A percentile compares a stretch with the other conserved stretches of the same genome.
Conservation (phyloP, 2,797 vertebrate genomes). For the Oreortyx pictus region DNA sequence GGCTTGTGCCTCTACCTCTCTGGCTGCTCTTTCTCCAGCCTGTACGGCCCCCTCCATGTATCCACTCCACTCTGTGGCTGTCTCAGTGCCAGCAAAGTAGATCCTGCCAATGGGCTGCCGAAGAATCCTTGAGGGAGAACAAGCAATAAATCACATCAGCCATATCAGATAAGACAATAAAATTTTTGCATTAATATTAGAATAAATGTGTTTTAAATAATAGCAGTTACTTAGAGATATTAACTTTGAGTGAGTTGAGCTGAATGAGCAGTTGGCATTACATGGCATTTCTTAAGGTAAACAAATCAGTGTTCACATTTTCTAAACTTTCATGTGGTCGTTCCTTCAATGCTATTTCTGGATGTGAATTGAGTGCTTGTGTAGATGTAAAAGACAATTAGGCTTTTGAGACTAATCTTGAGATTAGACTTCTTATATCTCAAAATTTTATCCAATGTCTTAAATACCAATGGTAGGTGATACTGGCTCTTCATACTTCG, state of each 20-base stretch:
- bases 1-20: conserved; percentile 84
- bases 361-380: background rate
- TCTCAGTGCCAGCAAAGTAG: conserved; percentile 96
- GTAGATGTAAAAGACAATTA: background rate
- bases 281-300: background rate
- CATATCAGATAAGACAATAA: background rate
- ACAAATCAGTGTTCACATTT: background rate
- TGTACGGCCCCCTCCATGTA: conserved; percentile 98
- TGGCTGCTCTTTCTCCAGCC: conserved; percentile 93
- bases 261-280: background rate
- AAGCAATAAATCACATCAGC: background rate
- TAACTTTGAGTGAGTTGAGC: background rate
- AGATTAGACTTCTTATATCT: background rate
- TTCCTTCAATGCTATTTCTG: background rate
- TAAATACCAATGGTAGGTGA: background rate
- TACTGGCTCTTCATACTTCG: background rate
- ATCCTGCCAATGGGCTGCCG: conserved; percentile 89
- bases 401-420: background rate
- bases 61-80: conserved; percentile 95
- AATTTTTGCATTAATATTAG: background rate
- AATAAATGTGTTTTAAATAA: background rate
- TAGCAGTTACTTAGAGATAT: background rate
- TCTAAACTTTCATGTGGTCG: background rate
- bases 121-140: conserved; percentile 83
- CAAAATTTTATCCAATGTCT: background rate